Percentiles rank a stretch among this genome's conserved stretches.
These are phyloP conservation scores for Cydia strobilella DNA, from an alignment of 1,140 invertebrate genomes.

Conservation along the genomic window DNA sequence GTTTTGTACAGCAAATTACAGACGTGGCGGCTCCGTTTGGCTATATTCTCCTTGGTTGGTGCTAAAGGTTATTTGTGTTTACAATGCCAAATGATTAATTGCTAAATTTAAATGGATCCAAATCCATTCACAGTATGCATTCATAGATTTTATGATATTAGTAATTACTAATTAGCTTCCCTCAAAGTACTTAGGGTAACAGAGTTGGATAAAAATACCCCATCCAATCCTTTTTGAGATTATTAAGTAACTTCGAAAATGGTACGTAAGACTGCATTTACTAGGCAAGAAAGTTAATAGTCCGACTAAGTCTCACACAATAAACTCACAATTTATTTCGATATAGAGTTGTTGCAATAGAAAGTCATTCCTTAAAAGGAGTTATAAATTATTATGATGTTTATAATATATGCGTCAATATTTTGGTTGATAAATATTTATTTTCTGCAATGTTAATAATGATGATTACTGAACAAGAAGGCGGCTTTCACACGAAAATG, in stretches of 20 bases:
- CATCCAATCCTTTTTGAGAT: no score
- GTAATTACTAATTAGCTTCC: neutral
- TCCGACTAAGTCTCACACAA: neutral
- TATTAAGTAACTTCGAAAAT: no score
- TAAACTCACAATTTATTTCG: neutral
- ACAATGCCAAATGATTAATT: constrained; percentile 8
- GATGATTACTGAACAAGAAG: constrained; percentile 1
- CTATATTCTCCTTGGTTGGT: no score
- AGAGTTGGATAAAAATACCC: no score
- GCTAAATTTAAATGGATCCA: neutral
- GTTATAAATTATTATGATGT: neutral
- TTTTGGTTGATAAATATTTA: neutral
- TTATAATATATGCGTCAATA: neutral
- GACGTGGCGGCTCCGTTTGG: no score
- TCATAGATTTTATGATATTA: neutral
- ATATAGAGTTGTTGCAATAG: neutral
- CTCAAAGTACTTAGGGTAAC: no score
- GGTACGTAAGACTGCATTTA: neutral
- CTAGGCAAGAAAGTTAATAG: neutral
- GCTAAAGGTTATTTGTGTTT: constrained; percentile 4
- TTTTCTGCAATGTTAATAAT: neutral
- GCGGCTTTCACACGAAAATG: constrained; percentile 9
- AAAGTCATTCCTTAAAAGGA: neutral
- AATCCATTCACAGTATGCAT: neutral
- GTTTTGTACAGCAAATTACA: no score